These are phyloP conservation scores for Molanna angustata DNA, from an alignment of 2,888 invertebrate species.

Conservation along the genomic window DNA sequence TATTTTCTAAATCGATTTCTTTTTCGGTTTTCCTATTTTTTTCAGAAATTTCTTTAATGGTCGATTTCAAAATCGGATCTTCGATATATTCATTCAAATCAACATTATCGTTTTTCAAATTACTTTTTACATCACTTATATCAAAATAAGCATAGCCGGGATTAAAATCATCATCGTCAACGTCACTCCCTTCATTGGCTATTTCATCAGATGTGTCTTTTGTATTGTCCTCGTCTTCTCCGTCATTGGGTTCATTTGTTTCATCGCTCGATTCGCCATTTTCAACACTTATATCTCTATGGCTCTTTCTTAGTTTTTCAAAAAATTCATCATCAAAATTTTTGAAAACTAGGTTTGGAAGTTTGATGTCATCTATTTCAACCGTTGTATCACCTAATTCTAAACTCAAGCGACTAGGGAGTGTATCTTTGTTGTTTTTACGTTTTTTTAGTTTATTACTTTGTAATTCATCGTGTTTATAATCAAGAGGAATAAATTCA, in stretches of 20 bases:
- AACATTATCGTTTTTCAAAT: slow-evolving; percentile 2
- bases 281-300: slow-evolving; percentile 38
- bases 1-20: slow-evolving; percentile 46
- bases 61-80: slow-evolving; percentile 42
- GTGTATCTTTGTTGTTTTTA: slow-evolving; percentile 35
- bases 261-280: slow-evolving; percentile 35
- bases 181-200: slow-evolving; percentile 42
- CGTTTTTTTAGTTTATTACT: slow-evolving; percentile 30
- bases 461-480: slow-evolving; percentile 43
- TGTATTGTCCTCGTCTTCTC: slow-evolving; percentile 19
- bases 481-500: slow-evolving; percentile 50
- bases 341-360: slow-evolving; percentile 48
- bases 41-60: slow-evolving; percentile 45
- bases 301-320: slow-evolving; percentile 14
- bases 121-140: slow-evolving; percentile 13
- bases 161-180: slow-evolving; percentile 19
- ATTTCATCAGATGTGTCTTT: slow-evolving; percentile 33
- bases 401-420: slow-evolving; percentile 35
- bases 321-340: slow-evolving; percentile 18
- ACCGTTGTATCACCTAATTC: slow-evolving; percentile 48
- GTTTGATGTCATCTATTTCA: slow-evolving; percentile 49
- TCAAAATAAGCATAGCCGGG: slow-evolving; percentile 23
- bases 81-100: slow-evolving; percentile 32
- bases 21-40: slow-evolving; percentile 45
- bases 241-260: slow-evolving; percentile 34